Evolutionary conservation across 2,888 invertebrate genomes (phyloP), one percentile per base, ranked within the genome.

Genomic region (Tiliacea citrago): DNA sequence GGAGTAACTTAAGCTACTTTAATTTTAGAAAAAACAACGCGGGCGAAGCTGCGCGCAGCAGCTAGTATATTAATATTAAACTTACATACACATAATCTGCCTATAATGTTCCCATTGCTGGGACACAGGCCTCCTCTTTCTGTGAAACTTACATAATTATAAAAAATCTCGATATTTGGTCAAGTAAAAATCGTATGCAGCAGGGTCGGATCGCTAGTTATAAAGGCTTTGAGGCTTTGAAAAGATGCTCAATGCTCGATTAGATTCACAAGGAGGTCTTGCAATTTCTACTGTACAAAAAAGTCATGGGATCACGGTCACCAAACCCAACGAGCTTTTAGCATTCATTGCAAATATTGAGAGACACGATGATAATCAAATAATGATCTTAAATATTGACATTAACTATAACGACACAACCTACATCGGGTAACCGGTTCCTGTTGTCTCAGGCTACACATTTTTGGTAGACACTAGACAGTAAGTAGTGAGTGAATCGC

Each of bases 321-420:
- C 29, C 35, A n/a, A 68, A 58, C 13, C 35, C 24, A 24, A 47
- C n/a, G 13, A 29, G 39, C 42, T 71, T 55, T 71, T 57, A 61
- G 24, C 24, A 29, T 29, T n/a, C n/a, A 53, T 81, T 67, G 81
- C 75, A 78, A 78, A 78, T 81, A 75, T 74, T 78, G 61, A 68
- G 24, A 16, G 63, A 75, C 67, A 68, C 67, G 53, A 18, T 55
- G 45, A 53, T 71, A n/a, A 71, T 45, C 35, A 71, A 71, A 66
- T 21, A 66, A 66, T n/a, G 66, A 66, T 66, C 7, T 35, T 53
- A 18, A 35, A 18, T 72, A 71, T 71, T 71, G 18, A 71, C 53
- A 18, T 70, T n/a, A n/a, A 53, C 51, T 29, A 16, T 69, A 51
- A n/a, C 21, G 49, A 70, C 69, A 70, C 42, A 69, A 21, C 21